Base-by-base conservation (phyloP, 1,140 invertebrate genomes). In the Arctopsyche grandis region DNA sequence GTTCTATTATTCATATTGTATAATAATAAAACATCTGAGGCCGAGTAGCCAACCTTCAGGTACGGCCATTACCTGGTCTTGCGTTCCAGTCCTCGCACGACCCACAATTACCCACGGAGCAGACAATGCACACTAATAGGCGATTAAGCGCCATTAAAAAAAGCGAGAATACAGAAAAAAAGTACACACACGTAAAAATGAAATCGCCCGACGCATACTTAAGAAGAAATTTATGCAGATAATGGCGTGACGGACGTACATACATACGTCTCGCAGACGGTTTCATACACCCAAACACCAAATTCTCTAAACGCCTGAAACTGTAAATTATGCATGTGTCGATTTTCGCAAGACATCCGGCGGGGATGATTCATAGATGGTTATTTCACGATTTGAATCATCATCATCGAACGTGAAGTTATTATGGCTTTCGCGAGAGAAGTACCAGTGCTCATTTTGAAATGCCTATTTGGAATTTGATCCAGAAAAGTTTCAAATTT, bases 191-290 rank as follows among this genome's bases (percentile, higher is more conserved):
- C 16, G 48, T 52, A 66, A 66, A 66, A 66, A 66, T 26, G 63
- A 66, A 66, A 66, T 66, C 21, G 22, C 26, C 19, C 16, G 16
- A 10, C 63, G 63, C 63, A 66, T 66, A 24, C 63, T 26, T 26
- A 21, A 9, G 24, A 66, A 66, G 63, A 66, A 66, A 66, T 66
- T 66, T 22, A 66, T 26, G 48, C 48, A 16, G 48, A 52, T 3
- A 52, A 52, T 16, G 29, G 48, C 48, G 10, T 52, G 48, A 52
- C 16, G 16, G 58, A 66, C n/a, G n/a, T n/a, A n/a, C n/a, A n/a
- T n/a, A n/a, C n/a, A n/a, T n/a, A n/a, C n/a, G 63, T 22, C 24
- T 26, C 63, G 24, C 24, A 22, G 14, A 26, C 0, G 0, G 19
- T 21, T 22, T 16, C n/a, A 26, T 22, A 66, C 63, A 66, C 14